Base-by-base conservation (phyloP, 2,113 vertebrate genomes). In the Rhynchomys soricoides region DNA sequence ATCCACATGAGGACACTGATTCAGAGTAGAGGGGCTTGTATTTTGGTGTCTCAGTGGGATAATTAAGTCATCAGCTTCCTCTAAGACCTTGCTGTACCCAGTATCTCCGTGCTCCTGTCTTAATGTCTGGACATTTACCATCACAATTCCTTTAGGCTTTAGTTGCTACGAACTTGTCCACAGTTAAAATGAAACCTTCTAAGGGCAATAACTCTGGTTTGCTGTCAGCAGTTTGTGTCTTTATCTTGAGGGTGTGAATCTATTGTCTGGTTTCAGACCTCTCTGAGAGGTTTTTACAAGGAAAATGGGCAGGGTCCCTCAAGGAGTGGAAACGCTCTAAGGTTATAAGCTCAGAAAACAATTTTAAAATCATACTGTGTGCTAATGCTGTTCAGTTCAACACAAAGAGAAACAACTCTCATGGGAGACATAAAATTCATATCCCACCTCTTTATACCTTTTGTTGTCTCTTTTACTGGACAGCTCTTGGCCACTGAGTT, bases 271-370 rank as follows among this genome's bases (percentile, higher is more conserved):
- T 87, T 86, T 92, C 19, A 24, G 34, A 92, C 15, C 91, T 86
- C 43, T 85, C 37, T 92, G 68, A 90, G 95, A 83, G 48, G 48
- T 59, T 89, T 95, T 93, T 52, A 73, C 50, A 91, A 59, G 52
- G 48, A 40, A 43, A 62, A 2, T 8, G 3, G 34, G 73, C 59
- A 19, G 19, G 22, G 26, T 66, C 26, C 22, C 66, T 89, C 8
- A 50, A 74, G 55, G 34, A 31, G 2, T 82, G 40, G 59, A 68
- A 92, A 70, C 90, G 15, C 2, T 79, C 26, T 15, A 45, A 92
- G 55, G 45, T 88, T 71, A 52, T 92, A 94, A 96, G 77, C 17
- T 93, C 40, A 37, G 81, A 55, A 74, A 92, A 95, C 22, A 40
- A 31, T 94, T 92, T 71, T 64, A 93, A 96, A 74, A 82, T 48